A percentile compares a stretch with the other conserved stretches of the same genome.
Evolutionary conservation across 2,113 vertebrate genomes (phyloP).

Genomic region (Pelusios castaneus): DNA sequence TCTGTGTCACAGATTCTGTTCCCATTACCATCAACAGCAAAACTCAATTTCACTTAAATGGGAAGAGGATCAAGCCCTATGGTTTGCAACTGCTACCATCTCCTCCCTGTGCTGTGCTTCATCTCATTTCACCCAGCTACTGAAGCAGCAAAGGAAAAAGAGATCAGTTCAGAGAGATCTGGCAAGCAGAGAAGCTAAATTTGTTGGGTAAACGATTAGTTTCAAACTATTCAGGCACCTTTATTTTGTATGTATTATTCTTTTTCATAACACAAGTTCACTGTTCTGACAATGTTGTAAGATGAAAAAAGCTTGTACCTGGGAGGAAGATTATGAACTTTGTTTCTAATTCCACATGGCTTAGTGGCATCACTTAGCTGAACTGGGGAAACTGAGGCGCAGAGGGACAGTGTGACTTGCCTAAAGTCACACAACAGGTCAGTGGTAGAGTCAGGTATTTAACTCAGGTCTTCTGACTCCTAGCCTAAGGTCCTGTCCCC

Average conservation of each 20-base stretch:
- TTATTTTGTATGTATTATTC: not conserved
- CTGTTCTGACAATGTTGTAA: not conserved
- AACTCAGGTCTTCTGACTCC: not conserved
- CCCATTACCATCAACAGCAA: not conserved
- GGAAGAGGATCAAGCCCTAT: not conserved
- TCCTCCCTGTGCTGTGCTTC: not conserved
- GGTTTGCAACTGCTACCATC: not conserved
- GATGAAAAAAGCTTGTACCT: not conserved
- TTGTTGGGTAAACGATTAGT: not conserved
- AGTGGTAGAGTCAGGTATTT: not conserved
- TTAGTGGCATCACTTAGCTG: not conserved
- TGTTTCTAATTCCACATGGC: not conserved
- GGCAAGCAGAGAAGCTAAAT: not conserved
- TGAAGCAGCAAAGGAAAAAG: slow-evolving; percentile 2
- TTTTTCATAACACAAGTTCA: not conserved
- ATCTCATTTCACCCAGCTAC: not conserved
- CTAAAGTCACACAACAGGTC: not conserved
- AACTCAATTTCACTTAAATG: not conserved
- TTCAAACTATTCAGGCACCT: slow-evolving; percentile 10
- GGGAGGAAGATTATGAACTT: not conserved
- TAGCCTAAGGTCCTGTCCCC: not conserved
- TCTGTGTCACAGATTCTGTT: not conserved
- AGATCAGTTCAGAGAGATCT: not conserved
- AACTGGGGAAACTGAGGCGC: not conserved
- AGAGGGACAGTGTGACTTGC: not conserved